phyloP scores from a whole-genome alignment of 1,140 invertebrate species.

The Drosophila nannoptera region DNA sequence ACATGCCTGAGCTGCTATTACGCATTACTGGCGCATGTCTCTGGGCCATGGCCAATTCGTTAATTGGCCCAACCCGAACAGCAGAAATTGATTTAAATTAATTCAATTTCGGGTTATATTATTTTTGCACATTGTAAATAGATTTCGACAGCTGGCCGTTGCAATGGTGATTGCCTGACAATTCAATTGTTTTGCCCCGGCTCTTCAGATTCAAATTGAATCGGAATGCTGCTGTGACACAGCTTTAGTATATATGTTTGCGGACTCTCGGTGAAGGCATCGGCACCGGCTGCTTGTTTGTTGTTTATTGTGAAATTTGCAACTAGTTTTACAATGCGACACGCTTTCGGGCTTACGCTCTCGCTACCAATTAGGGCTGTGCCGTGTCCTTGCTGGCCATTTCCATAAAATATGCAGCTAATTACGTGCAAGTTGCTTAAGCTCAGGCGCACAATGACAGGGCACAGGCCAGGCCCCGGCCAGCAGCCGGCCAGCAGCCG shows the following conservation, averaged over 20 bases:
- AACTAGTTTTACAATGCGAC: conserved; percentile 4
- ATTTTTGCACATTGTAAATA: background rate
- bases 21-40: conserved; percentile 1
- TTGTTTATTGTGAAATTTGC: conserved; percentile 2
- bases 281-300: background rate
- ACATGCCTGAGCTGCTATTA: conserved; percentile 53
- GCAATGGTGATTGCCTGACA: conserved; percentile 4
- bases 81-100: background rate
- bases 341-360: background rate
- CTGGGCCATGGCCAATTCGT: conserved; percentile 9
- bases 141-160: conserved; percentile 18
- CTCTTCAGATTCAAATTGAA: too few relatives aligned
- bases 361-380: conserved; percentile 7
- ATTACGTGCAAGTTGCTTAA: conserved; percentile 67
- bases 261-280: background rate
- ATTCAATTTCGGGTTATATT: background rate
- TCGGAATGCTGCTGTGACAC: background rate
- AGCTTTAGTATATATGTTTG: conserved; percentile 23
- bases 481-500: too few relatives aligned
- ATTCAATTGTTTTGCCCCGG: conserved; percentile 7
- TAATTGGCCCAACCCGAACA: background rate
- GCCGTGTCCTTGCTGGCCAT: conserved; percentile 25
- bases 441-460: conserved; percentile 31
- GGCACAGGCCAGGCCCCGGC: background rate
- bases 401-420: conserved; percentile 72